These are phyloP conservation scores for Macquaria ambigua DNA, from an alignment of 2,113 vertebrate species.

Conservation along the genomic window DNA sequence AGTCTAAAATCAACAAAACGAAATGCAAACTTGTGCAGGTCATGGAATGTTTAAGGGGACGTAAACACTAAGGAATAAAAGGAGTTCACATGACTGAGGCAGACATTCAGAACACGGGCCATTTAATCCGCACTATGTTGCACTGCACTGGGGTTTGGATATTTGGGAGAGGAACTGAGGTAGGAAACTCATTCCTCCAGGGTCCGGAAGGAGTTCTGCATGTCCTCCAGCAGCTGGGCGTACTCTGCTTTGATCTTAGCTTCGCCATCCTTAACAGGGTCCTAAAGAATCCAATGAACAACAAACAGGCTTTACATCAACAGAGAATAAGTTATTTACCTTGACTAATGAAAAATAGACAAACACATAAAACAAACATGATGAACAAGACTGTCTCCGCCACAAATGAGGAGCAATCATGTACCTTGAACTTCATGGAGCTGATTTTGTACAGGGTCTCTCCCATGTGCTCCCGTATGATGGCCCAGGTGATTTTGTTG, in stretches of 20 bases:
- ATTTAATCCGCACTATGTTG: constrained; percentile 44
- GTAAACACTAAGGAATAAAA: constrained; percentile 57
- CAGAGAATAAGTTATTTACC: background rate
- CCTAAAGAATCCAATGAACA: constrained; percentile 78
- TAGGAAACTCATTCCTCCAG: constrained; percentile 90
- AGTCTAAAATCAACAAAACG: constrained; percentile 26
- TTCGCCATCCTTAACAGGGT: constrained; percentile 96
- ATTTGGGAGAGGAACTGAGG: background rate
- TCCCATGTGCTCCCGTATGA: constrained; percentile 95
- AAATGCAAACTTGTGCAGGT: constrained; percentile 30
- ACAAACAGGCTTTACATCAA: background rate
- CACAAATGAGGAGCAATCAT: background rate
- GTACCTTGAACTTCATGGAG: constrained; percentile 99
- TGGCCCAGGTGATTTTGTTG: constrained; percentile 97
- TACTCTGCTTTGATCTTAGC: constrained; percentile 95
- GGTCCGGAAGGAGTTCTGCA: constrained; percentile 97
- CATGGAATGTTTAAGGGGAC: constrained; percentile 65
- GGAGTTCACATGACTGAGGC: constrained; percentile 41
- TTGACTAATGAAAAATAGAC: background rate
- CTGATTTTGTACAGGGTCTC: constrained; percentile 96
- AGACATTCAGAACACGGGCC: constrained; percentile 48
- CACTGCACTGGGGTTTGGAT: constrained; percentile 52
- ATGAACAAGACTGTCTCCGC: no score
- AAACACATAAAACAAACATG: background rate
- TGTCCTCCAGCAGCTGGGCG: constrained; percentile 95